Evolutionary conservation across 92 coral and sea anemone species (phyloP), one percentile per base, ranked within the genome.

Genomic region (Porites rus): DNA sequence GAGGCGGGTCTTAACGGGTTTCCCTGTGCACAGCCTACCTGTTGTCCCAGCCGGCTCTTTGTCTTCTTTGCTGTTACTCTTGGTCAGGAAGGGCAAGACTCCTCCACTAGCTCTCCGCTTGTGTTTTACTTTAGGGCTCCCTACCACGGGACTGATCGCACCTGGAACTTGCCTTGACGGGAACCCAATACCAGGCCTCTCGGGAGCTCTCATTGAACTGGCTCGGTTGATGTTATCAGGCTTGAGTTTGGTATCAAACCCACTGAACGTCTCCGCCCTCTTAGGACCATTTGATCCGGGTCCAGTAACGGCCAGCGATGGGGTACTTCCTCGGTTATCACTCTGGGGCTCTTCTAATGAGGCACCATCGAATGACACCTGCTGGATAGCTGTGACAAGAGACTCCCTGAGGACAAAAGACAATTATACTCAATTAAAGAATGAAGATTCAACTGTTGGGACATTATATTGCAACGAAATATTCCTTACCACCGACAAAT

Each of bases 231-330:
- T 91, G 20, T 95, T 92, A 61, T 88, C 89, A 51, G 81, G 84
- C 14, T 89, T 89, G 77, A 93, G 96, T 74, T 77, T 89, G 65
- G 81, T 88, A 82, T 97, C 99, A 52, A 97, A 97, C 54, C 98
- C 98, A 85, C 99, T 96, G 84, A 97, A 97, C 17, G 99, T 97
- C 79, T 95, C 99, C 12, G 98, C 95, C 24, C 99, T 96, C 84
- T 97, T 97, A 78, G 96, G 95, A 16, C 93, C 96, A 46, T 93
- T 93, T 72, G 95, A 92, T 8, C 92, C 96, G 31, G 25, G 20
- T 73, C 83, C 65, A 81, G 80, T 79, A 16, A 83, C 65, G 68
- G 67, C 60, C 21, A 82, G 22, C 72, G 89, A 60, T 64, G 81
- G 52, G 72, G 83, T 8, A 74, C 82, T 80, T 58, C 81, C 89